A percentile compares a stretch with the other conserved stretches of the same genome.
Conservation (phyloP, 1,140 invertebrate species). For the Bombus confusus region DNA sequence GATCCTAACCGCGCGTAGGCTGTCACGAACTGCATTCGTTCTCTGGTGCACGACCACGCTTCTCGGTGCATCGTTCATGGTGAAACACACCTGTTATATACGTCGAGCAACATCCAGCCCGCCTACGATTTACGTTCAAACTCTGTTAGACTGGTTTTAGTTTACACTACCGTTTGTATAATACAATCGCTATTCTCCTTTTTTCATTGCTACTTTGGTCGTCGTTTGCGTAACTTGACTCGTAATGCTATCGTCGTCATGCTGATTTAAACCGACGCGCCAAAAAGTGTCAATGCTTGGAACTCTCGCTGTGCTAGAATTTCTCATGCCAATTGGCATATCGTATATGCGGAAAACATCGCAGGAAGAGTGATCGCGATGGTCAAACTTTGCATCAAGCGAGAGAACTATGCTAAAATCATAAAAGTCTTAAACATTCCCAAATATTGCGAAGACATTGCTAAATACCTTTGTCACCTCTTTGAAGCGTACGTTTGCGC, state of each 20-base stretch:
- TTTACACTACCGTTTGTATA: slow-evolving; percentile 27
- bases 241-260: background rate
- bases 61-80: background rate
- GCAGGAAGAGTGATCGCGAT: too few relatives aligned
- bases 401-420: too few relatives aligned
- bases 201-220: background rate
- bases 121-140: slow-evolving; percentile 47
- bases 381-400: too few relatives aligned
- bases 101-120: slow-evolving; percentile 56
- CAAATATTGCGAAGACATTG: too few relatives aligned
- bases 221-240: background rate
- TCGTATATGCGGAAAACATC: background rate
- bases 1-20: slow-evolving; percentile 65
- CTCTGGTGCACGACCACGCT: slow-evolving; percentile 41
- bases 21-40: slow-evolving; percentile 50
- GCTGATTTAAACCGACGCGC: background rate
- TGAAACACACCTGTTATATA: slow-evolving; percentile 58
- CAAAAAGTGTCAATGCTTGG: background rate
- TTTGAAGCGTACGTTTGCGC: too few relatives aligned
- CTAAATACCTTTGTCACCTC: too few relatives aligned
- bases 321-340: background rate
- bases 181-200: background rate
- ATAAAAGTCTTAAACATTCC: too few relatives aligned
- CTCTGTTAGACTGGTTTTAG: slow-evolving; percentile 27
- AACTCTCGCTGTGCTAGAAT: background rate